Evolutionary conservation across 2,113 vertebrate species (phyloP), one percentile per base, ranked within the genome.

Genomic region (Ptyas mucosa): DNA sequence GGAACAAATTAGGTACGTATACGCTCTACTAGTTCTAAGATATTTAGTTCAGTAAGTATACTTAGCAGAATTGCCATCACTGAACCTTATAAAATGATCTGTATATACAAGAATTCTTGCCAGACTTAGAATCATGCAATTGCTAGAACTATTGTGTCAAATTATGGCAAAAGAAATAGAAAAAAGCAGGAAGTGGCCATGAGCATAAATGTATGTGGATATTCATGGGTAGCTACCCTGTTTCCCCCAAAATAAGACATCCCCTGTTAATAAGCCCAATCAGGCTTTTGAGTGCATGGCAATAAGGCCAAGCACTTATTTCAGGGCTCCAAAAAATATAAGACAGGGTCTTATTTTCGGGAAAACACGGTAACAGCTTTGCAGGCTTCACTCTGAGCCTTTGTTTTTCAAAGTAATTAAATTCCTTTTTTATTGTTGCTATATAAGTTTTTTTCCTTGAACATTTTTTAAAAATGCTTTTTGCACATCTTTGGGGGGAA

Each of bases 181-280:
- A 1, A 0, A 18, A 24, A 52, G n/a, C 15, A 49, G 51, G 4
- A 21, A 3, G 10, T 69, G 15, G 0, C n/a, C 75, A 29, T 8
- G 26, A 57, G 20, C 81, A 85, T 54, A 61, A 57, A 54, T 34
- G 58, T 54, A 9, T 26, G 3, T 57, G 18, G 9, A 86, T 20
- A 53, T 75, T 75, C 64, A 53, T 51, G 64, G 26, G 5, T 24
- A n/a, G 14, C 57, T 92, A 46, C 43, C 43, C 43, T 46, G 43
- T 46, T 46, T 46, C 4, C 43, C 43, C 43, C 43, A 46, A 46
- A 46, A 46, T 46, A 46, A 46, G 43, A 4, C 43, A 46, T 46
- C 43, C 43, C 43, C 43, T 46, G 43, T 4, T 46, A 46, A 46
- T 46, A 46, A 46, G 43, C 43, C 43, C 43, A 46, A 5, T 46